Evolutionary conservation across 2,113 vertebrate species (phyloP), one percentile per base, ranked within the genome.

Genomic region (Brachionichthys hirsutus): DNA sequence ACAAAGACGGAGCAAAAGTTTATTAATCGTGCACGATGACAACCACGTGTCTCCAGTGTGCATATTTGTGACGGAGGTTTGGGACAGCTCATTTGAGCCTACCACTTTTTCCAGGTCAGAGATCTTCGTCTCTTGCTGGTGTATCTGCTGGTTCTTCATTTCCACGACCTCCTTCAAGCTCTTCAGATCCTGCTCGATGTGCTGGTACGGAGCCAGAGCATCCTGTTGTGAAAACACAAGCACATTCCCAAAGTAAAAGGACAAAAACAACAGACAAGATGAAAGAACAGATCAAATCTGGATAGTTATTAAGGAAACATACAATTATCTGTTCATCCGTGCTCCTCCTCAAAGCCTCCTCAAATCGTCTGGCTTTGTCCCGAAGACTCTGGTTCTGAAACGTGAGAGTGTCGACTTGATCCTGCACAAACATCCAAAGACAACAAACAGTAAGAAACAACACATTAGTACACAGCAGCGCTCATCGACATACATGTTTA

Each of bases 111-210:
- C 94, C 71, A 98, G 85, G 50, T 98, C 94, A 36, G 95, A 88
- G 10, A 99, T 98, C 82, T 93, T 95, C 83, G 93, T 96, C 73
- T 99, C 95, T 62, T 98, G 97, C 43, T 96, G 91, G 74, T 97
- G 97, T 65, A 99, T 99, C 70, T 97, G 95, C 64, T 94, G 92
- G 82, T 96, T 98, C 87, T 98, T 98, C 95, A 99, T 95, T 82
- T 98, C 95, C 30, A 99, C 85, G 34, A 98, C 93, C 44, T 97
- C 94, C 75, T 94, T 96, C 69, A 99, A 85, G 67, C 97, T 99
- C 80, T 90, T 93, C 81, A 98, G 88, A 46, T 99, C 97, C 81
- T 98, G 89, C 69, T 98, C 94, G 64, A 99, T 92, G 85, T 98
- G 94, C 77, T 95, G 93, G 72, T 98, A 99, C 0, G 97, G 97